Conservation (phyloP, 1,140 invertebrate genomes). For the Drosophila elegans region DNA sequence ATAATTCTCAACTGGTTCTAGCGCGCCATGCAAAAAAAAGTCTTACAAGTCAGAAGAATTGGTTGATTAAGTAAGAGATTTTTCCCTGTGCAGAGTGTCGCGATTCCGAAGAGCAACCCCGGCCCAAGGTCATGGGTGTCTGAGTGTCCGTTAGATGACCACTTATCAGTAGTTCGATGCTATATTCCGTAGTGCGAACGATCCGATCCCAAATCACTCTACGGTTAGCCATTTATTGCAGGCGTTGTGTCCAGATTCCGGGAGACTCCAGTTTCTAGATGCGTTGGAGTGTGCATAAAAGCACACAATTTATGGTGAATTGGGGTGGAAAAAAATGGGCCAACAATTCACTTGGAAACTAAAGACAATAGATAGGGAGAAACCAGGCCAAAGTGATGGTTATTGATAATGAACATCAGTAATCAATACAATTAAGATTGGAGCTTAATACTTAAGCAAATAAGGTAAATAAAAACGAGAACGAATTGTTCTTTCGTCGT, state of each 20-base stretch:
- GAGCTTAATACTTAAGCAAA: neutral
- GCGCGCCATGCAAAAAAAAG: too few species aligned
- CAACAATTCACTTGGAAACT: neutral
- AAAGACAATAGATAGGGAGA: neutral
- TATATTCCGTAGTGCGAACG: neutral
- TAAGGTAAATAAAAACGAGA: neutral
- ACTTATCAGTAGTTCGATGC: conserved; percentile 11
- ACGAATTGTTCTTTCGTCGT: neutral
- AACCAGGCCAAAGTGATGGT: neutral
- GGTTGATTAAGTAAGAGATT: neutral
- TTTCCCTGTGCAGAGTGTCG: neutral
- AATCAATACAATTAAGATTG: neutral
- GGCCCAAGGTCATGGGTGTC: conserved; percentile 14
- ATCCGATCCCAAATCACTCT: neutral
- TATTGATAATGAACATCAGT: neutral
- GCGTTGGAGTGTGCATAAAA: neutral
- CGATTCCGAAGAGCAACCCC: neutral
- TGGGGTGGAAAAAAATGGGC: neutral
- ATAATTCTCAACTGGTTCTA: too few species aligned
- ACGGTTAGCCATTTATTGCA: neutral
- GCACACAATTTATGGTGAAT: neutral
- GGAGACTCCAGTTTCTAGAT: neutral
- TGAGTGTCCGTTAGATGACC: neutral
- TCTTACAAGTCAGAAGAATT: too few species aligned
- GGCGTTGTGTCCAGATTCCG: neutral